These are phyloP conservation scores for Cephus spinipes DNA, from an alignment of 2,888 invertebrate genomes.

Conservation along the genomic window DNA sequence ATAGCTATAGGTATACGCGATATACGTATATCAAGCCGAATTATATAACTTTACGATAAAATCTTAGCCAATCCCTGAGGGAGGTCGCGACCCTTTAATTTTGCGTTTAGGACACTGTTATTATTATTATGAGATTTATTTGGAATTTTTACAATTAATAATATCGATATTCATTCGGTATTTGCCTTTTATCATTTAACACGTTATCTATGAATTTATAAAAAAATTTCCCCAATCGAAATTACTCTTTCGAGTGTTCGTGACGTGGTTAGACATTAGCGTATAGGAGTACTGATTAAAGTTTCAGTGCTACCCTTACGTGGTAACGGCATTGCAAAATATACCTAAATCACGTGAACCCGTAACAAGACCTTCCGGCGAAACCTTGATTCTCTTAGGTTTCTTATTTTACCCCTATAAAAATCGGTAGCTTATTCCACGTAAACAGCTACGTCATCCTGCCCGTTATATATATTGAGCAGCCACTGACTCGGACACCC, in stretches of 20 bases:
- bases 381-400: background rate
- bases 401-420: background rate
- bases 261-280: background rate
- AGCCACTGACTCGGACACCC: background rate
- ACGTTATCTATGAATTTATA: background rate
- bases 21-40: background rate
- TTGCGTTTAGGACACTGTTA: background rate
- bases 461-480: background rate
- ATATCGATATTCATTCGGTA: background rate
- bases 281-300: background rate
- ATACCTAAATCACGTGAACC: background rate
- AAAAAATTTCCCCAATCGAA: background rate
- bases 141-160: background rate
- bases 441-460: background rate
- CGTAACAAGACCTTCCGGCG: background rate
- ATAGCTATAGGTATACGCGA: background rate
- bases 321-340: background rate
- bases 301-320: background rate
- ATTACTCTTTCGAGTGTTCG: background rate
- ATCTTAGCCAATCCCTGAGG: background rate
- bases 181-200: background rate
- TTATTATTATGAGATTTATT: background rate
- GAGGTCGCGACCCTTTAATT: background rate
- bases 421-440: background rate
- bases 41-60: background rate